Evolutionary conservation across 2,113 vertebrate genomes (phyloP).

Genomic region (Thunnus maccoyii): DNA sequence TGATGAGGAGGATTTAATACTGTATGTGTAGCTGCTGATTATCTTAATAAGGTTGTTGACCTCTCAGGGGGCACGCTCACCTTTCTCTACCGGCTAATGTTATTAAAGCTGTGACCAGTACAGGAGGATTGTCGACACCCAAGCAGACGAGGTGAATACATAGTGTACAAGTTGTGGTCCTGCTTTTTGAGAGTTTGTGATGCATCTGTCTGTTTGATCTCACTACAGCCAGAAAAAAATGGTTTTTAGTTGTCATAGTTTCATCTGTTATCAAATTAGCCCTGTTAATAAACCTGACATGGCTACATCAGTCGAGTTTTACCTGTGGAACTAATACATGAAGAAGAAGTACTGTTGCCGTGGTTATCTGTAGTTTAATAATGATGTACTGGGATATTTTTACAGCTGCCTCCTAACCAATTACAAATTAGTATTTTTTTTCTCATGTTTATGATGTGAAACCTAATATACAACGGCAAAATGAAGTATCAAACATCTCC

Average conservation of each 20-base stretch:
- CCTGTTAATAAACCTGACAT: not conserved
- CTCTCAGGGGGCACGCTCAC: slow-evolving; percentile 7
- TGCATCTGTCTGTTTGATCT: not conserved
- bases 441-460: not conserved
- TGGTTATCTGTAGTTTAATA: too few relatives aligned
- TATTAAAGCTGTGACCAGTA: slow-evolving; percentile 27
- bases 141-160: not conserved
- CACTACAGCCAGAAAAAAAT: not conserved
- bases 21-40: slow-evolving; percentile 23
- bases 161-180: not conserved
- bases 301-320: not conserved
- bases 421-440: not conserved
- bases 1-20: not conserved
- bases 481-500: too few relatives aligned
- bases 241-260: too few relatives aligned
- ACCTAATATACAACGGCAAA: not conserved
- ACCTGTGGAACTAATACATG: not conserved
- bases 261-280: not conserved
- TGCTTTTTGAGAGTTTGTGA: not conserved
- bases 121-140: not conserved
- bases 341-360: too few relatives aligned
- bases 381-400: not conserved
- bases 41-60: slow-evolving; percentile 36
- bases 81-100: slow-evolving; percentile 19
- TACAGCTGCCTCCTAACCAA: not conserved